phyloP scores from a whole-genome alignment of 1,140 invertebrate species.

The Hypothenemus hampei region DNA sequence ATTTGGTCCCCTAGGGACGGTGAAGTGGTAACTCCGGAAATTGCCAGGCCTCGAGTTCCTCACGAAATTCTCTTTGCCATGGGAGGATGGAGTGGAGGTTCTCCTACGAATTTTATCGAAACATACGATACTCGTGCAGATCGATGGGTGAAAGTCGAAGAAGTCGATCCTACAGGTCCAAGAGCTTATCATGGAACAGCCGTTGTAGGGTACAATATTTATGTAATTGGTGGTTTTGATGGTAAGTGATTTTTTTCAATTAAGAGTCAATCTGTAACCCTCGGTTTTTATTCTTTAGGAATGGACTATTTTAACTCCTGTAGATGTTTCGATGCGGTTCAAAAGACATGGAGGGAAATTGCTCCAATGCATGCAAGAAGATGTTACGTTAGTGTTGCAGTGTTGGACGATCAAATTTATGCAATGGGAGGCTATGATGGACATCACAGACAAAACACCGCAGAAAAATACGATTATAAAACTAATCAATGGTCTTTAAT shows the following conservation, averaged over 20 bases:
- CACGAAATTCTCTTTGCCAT: slow-evolving; percentile 68
- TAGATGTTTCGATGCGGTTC: slow-evolving; percentile 59
- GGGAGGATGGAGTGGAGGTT: slow-evolving; percentile 70
- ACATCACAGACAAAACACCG: slow-evolving; percentile 63
- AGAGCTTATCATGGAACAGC: slow-evolving; percentile 68
- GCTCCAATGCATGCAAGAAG: slow-evolving; percentile 60
- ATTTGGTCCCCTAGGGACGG: slow-evolving; percentile 46
- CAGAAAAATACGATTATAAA: slow-evolving; percentile 68
- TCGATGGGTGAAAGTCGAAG: slow-evolving; percentile 62
- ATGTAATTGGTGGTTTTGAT: slow-evolving; percentile 65
- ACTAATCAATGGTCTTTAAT: slow-evolving; percentile 61
- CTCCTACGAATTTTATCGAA: slow-evolving; percentile 67
- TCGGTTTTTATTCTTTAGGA: slow-evolving; percentile 5
- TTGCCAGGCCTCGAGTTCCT: slow-evolving; percentile 61
- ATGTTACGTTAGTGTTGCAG: slow-evolving; percentile 63
- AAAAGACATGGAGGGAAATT: slow-evolving; percentile 58
- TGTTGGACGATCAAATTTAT: slow-evolving; percentile 59
- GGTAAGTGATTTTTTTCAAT: slow-evolving; percentile 46
- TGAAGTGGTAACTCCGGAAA: slow-evolving; percentile 57
- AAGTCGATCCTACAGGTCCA: slow-evolving; percentile 57
- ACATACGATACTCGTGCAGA: slow-evolving; percentile 74
- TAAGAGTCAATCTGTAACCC: not conserved
- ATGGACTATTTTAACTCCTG: slow-evolving; percentile 61
- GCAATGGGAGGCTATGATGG: slow-evolving; percentile 77
- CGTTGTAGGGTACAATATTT: slow-evolving; percentile 61